Base-by-base conservation (phyloP, 2,113 vertebrate species). In the Anolis carolinensis region DNA sequence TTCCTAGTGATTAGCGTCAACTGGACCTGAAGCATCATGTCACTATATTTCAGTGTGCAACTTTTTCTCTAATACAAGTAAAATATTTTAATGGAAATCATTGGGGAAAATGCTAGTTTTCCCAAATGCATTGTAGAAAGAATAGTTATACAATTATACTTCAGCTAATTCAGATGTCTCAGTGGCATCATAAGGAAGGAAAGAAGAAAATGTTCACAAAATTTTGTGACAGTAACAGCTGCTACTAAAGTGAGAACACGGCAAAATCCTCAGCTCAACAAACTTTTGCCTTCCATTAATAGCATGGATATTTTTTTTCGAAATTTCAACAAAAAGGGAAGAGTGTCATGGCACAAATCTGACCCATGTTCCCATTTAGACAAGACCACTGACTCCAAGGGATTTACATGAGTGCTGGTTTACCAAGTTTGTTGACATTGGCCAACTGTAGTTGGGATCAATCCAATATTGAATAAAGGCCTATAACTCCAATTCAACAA, bases 211-310 rank as follows among this genome's bases (percentile, higher is more conserved):
- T 2, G 1, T 84, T 83, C 88, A 87, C 72, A 65, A 62, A 67
- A 25, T 82, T 86, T 62, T 63, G 74, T 1, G 68, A 90, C 91
- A 92, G 90, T 83, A 93, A 90, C 90, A 93, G 91, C 81, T 92
- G 91, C 85, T 93, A 78, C 86, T 79, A 90, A 89, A 83, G 32
- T 79, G 81, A 50, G 78, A 87, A 52, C 7, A 68, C 1, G 23
- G 48, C 44, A 76, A 83, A n/a, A 72, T 72, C 30, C 13, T 71
- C 68, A 34, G 32, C 70, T 20, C 20, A 84, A 63, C 10, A 62
- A 79, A 87, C 55, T 89, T 77, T 55, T 11, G 39, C 25, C 44
- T 83, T 75, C 84, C 88, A 0, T 79, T 87, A 74, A 85, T 36
- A 59, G 73, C 73, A 90, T 62, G 5, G 67, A 67, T 39, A 27